Evolutionary conservation across 2,113 vertebrate genomes (phyloP).

Genomic region (Rhynchomys soricoides): DNA sequence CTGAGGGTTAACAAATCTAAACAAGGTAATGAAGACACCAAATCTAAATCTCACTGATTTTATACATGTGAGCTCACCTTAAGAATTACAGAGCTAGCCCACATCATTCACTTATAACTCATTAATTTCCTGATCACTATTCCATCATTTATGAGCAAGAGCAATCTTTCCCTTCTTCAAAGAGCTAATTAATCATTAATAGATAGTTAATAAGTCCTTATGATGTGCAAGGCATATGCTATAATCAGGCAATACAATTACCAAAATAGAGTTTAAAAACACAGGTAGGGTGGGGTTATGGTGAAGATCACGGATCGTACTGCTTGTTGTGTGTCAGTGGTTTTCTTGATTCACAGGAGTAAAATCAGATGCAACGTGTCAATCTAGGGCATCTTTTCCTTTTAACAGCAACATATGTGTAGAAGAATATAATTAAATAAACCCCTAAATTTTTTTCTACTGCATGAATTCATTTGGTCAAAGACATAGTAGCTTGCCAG

Average conservation of each 20-base stretch:
- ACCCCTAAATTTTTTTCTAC: slow-evolving; percentile 36
- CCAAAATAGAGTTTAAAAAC: slow-evolving; percentile 5
- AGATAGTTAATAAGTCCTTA: slow-evolving; percentile 45
- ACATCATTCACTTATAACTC: not conserved
- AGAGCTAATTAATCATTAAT: slow-evolving; percentile 54
- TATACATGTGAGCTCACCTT: not conserved
- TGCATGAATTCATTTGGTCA: slow-evolving; percentile 40
- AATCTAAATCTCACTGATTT: slow-evolving; percentile 41
- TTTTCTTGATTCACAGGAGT: slow-evolving; percentile 45
- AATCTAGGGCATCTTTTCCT: slow-evolving; percentile 38
- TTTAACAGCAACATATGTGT: slow-evolving; percentile 17
- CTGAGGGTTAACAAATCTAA: slow-evolving; percentile 43
- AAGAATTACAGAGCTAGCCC: slow-evolving; percentile 1
- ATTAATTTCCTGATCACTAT: slow-evolving; percentile 43
- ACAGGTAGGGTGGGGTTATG: not conserved
- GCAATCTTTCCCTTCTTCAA: slow-evolving; percentile 35
- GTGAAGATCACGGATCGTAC: slow-evolving; percentile 34
- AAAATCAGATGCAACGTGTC: slow-evolving; percentile 10
- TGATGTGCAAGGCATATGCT: slow-evolving; percentile 49
- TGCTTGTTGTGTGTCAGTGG: slow-evolving; percentile 36
- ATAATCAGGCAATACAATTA: slow-evolving; percentile 49
- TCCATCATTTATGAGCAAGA: slow-evolving; percentile 28
- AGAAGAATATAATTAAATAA: slow-evolving; percentile 53
- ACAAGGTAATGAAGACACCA: slow-evolving; percentile 16
- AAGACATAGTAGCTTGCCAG: slow-evolving; percentile 39